phyloP scores from a whole-genome alignment of 2,113 vertebrate species.

The Cacatua alba region DNA sequence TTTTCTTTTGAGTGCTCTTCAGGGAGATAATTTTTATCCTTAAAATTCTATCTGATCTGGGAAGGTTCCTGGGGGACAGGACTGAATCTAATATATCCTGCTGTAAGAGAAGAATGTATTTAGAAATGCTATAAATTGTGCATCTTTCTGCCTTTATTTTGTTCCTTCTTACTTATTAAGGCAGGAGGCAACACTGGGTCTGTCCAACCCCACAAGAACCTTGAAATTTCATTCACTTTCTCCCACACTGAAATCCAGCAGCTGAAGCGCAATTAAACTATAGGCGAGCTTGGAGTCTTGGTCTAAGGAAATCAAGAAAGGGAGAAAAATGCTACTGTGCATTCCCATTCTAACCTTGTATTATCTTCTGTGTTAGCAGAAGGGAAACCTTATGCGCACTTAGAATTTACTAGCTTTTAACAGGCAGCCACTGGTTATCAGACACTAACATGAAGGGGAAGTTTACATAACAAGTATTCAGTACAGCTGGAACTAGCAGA shows the following conservation, averaged over 20 bases:
- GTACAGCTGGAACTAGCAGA: background rate
- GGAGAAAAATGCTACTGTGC: background rate
- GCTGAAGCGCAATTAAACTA: background rate
- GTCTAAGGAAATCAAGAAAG: background rate
- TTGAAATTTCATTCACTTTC: background rate
- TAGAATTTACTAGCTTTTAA: background rate
- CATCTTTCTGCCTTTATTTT: background rate
- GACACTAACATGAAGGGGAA: background rate
- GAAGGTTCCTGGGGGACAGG: background rate
- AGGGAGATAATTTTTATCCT: background rate
- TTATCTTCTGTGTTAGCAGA: background rate
- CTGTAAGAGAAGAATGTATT: background rate
- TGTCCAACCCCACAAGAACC: background rate
- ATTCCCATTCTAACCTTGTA: background rate
- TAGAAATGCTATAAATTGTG: background rate
- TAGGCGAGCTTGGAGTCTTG: background rate
- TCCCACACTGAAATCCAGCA: background rate
- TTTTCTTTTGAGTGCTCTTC: background rate
- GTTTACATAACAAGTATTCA: background rate
- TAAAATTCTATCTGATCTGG: background rate
- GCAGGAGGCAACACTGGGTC: background rate
- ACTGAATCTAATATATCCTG: background rate
- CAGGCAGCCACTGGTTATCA: background rate
- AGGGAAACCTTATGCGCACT: background rate
- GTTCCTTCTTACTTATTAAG: background rate